Base-by-base conservation (phyloP, 1,140 invertebrate species). In the Acyrthosiphon pisum region DNA sequence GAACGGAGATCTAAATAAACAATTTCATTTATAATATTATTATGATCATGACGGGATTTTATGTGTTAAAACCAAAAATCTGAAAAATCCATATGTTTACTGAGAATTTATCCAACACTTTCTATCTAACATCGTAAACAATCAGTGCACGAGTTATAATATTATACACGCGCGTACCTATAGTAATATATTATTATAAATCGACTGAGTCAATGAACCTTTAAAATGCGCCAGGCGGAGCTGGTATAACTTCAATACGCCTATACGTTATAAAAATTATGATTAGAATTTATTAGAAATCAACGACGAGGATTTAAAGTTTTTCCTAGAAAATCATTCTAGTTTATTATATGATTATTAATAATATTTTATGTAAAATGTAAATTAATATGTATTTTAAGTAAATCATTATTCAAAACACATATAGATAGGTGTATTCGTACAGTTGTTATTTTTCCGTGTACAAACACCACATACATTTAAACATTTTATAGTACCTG, bases 71-170 rank as follows among this genome's bases (percentile, higher is more conserved):
- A 56, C 37, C 88, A 37, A 90, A 90, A 90, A 68, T 44, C 41
- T 56, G 8, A 37, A 90, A 90, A 90, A 68, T 44, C 41, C 89
- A 20, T 68, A 68, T 26, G 53, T 90, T 90, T 90, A 11, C 89
- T 18, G 14, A 68, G 89, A 68, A 90, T 68, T 68, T 20, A 60
- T 90, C 88, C 26, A 60, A 35, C 88, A 44, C 89, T 90, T 90
- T 90, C 53, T 90, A 90, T 37, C n/a, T 44, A n/a, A n/a, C 89
- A 30, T 60, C 88, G 46, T 88, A 50, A 89, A 90, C 53, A 41
- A 60, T 90, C 88, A 26, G 53, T 60, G 87, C 18, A 35, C 46
- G 50, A 48, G 44, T 46, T 37, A 83, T 23, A 37, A 22, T 22
- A 83, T 37, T 1, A 37, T 22, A 81, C 76, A 83, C 76, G 76